A percentile compares a stretch with the other conserved stretches of the same genome.
Conservation (phyloP, 2,113 vertebrate genomes). For the Propithecus coquereli region DNA sequence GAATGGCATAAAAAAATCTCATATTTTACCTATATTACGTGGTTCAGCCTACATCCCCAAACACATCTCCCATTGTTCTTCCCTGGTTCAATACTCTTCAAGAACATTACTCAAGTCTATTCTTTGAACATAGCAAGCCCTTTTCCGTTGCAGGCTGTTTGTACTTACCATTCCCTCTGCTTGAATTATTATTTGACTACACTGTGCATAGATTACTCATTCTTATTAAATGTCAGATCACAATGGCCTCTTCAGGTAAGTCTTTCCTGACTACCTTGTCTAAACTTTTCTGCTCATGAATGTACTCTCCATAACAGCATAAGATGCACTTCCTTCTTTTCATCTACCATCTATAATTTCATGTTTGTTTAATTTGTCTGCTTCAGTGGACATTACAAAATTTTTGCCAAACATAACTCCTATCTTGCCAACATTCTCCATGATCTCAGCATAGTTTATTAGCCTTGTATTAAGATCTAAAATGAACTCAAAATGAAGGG, state of each 20-base stretch:
- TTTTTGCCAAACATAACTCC: not conserved
- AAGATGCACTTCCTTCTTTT: not conserved
- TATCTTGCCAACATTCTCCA: not conserved
- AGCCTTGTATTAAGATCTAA: constrained; percentile 10
- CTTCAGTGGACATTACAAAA: not conserved
- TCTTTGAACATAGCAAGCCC: not conserved
- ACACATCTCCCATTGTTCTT: not conserved
- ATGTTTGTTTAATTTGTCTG: not conserved
- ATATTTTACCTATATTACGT: not conserved
- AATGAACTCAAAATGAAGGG: not conserved
- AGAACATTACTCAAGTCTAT: not conserved
- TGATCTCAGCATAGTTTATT: not conserved
- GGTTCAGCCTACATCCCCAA: not conserved
- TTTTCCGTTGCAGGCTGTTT: not conserved
- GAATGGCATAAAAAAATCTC: not conserved
- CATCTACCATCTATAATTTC: not conserved
- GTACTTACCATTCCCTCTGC: not conserved
- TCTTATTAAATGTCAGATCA: not conserved
- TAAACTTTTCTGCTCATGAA: not conserved
- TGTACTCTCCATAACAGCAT: not conserved
- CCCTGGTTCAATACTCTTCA: not conserved
- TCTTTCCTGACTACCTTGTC: not conserved
- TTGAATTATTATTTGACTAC: not conserved
- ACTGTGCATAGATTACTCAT: not conserved
- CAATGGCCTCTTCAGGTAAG: not conserved